Percentiles rank a stretch among this genome's conserved stretches.
These are phyloP conservation scores for Drosophila lowei DNA, from an alignment of 1,140 invertebrate genomes.

Conservation along the genomic window DNA sequence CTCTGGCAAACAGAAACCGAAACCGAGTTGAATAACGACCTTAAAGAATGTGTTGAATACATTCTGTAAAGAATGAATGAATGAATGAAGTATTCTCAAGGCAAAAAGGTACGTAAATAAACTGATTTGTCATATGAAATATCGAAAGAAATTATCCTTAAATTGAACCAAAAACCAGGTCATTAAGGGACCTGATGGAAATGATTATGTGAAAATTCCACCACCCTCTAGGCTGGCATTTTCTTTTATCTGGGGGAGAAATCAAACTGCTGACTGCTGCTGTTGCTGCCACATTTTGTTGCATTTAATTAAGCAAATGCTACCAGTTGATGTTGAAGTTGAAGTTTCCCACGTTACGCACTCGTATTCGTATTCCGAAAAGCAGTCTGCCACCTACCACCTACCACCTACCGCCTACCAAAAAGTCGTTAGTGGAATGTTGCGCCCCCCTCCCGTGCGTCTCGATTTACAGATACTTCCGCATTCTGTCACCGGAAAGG, in stretches of 20 bases:
- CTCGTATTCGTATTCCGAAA: too few species aligned
- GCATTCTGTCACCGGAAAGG: conserved; percentile 79
- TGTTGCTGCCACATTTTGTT: conserved; percentile 53
- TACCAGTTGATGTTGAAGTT: conserved; percentile 57
- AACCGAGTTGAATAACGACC: not conserved
- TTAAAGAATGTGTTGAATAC: conserved; percentile 12
- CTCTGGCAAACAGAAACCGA: not conserved
- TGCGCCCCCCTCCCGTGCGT: conserved; percentile 21
- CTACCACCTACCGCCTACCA: conserved; percentile 57
- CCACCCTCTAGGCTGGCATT: conserved; percentile 28
- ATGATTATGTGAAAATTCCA: conserved; percentile 34
- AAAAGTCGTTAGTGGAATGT: conserved; percentile 60
- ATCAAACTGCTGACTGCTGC: conserved; percentile 46
- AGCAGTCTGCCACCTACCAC: conserved; percentile 29
- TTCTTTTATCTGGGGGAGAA: conserved; percentile 13
- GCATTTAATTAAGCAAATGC: conserved; percentile 71
- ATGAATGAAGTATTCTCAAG: not conserved
- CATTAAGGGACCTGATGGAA: conserved; percentile 18
- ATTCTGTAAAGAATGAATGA: not conserved
- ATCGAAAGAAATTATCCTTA: not conserved
- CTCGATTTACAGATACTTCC: conserved; percentile 68
- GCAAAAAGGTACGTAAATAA: too few species aligned
- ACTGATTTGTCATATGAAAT: too few species aligned
- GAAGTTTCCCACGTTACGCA: conserved; percentile 67
- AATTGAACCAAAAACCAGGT: not conserved